phyloP scores from a whole-genome alignment of 2,113 vertebrate species.

The Thermophis baileyi region DNA sequence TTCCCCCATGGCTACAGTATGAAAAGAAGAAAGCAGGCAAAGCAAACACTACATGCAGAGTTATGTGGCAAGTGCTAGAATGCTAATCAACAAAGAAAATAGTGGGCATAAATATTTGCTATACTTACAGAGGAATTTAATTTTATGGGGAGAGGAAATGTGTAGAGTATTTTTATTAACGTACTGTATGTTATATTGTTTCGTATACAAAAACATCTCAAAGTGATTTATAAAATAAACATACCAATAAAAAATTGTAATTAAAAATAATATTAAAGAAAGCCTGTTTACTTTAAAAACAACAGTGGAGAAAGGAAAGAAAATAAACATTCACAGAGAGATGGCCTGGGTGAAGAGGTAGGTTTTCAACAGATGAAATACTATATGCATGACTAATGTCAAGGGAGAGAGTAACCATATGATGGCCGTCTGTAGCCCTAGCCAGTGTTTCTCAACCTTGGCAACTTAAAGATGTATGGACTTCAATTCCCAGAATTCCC shows the following conservation, averaged over 20 bases:
- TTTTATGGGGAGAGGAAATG: neutral
- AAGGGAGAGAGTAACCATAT: neutral
- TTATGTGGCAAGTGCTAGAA: neutral
- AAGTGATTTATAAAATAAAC: neutral
- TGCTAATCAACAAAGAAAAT: slow-evolving; percentile 7
- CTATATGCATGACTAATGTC: neutral
- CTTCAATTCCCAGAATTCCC: too few species aligned
- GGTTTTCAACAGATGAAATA: neutral
- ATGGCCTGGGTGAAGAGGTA: neutral
- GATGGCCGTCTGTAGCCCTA: neutral
- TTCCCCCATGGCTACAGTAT: neutral
- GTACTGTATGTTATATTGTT: neutral
- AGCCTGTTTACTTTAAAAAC: neutral
- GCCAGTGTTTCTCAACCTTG: too few species aligned
- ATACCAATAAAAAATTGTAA: neutral
- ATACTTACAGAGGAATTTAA: neutral
- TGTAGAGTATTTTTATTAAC: neutral
- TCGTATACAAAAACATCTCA: neutral
- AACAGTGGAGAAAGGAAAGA: neutral
- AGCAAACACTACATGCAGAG: slow-evolving; percentile 1
- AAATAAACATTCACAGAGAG: neutral
- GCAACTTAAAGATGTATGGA: too few species aligned
- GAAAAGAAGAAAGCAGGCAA: slow-evolving; percentile 11
- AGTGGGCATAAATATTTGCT: neutral
- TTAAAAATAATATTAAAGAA: neutral